Evolutionary conservation across 2,888 invertebrate species (phyloP).

Genomic region (Latrodectus elegans): DNA sequence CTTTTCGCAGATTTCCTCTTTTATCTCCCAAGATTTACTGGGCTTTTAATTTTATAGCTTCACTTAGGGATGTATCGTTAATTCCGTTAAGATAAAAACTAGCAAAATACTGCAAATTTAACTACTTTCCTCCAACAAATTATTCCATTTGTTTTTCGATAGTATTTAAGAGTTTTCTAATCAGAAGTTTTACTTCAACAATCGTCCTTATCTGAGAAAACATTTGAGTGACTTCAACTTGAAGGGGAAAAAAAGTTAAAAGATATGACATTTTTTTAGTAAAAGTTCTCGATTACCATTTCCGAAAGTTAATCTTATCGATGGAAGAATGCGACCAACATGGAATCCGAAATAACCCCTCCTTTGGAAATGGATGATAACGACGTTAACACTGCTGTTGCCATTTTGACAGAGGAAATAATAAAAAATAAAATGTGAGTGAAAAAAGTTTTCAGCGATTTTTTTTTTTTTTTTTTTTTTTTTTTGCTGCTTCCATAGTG

Average conservation of each 20-base stretch:
- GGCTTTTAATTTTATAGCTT: too few relatives aligned
- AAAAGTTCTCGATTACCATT: not conserved
- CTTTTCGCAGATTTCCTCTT: too few relatives aligned
- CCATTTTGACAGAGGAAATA: slow-evolving; percentile 31
- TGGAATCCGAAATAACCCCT: not conserved
- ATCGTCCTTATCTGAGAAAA: slow-evolving; percentile 28
- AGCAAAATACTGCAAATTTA: too few relatives aligned
- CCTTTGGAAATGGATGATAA: slow-evolving; percentile 27
- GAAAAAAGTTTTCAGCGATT: not conserved
- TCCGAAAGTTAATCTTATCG: slow-evolving; percentile 27
- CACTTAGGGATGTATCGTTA: too few relatives aligned
- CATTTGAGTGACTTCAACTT: not conserved
- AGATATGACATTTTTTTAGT: not conserved
- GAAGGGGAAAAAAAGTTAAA: not conserved
- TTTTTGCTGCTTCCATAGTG: not conserved
- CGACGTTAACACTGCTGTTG: slow-evolving; percentile 12
- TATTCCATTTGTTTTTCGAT: too few relatives aligned
- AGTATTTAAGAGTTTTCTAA: too few relatives aligned
- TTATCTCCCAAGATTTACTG: too few relatives aligned
- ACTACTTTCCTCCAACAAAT: too few relatives aligned
- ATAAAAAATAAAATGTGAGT: slow-evolving; percentile 3
- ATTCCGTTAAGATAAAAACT: too few relatives aligned
- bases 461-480: too few relatives aligned
- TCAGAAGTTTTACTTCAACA: not conserved
- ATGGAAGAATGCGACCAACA: slow-evolving; percentile 10